Conservation (phyloP, 2,888 invertebrate genomes). For the Tenthredo amoena region DNA sequence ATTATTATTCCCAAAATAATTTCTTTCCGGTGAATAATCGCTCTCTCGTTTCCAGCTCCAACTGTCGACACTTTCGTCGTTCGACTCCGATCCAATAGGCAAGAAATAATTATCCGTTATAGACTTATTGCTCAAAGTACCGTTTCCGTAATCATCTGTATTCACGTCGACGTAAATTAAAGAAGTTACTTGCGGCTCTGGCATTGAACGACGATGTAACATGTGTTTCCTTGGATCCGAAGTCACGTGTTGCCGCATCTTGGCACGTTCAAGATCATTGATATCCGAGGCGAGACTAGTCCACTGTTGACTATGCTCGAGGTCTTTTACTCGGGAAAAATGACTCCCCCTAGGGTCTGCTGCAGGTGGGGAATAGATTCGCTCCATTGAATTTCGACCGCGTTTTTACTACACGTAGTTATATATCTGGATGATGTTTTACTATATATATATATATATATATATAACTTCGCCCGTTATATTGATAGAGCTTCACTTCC, state of each 20-base stretch:
- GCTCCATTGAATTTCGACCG: conserved; percentile 28
- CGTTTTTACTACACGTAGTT: background rate
- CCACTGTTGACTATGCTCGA: conserved; percentile 69
- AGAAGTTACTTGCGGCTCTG: conserved; percentile 67
- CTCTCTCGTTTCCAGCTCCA: conserved; percentile 72
- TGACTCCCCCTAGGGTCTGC: background rate
- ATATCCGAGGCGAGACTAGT: conserved; percentile 66
- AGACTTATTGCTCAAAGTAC: conserved; percentile 10
- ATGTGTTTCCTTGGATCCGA: conserved; percentile 63
- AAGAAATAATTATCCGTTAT: conserved; percentile 38
- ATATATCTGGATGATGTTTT: background rate
- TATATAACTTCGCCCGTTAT: background rate
- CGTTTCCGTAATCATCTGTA: conserved; percentile 49
- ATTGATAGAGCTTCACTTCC: conserved; percentile 45
- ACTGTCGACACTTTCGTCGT: conserved; percentile 54
- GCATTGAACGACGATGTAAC: conserved; percentile 68
- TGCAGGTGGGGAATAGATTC: conserved; percentile 32
- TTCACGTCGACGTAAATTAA: conserved; percentile 63
- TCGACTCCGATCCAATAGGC: conserved; percentile 50
- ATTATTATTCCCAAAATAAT: conserved; percentile 64
- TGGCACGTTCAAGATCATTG: conserved; percentile 65
- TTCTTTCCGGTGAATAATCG: conserved; percentile 68
- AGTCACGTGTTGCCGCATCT: conserved; percentile 51
- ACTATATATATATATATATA: background rate
- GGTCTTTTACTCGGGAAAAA: conserved; percentile 62